Conservation (phyloP, 2,113 vertebrate genomes). For the Cryptomyrus ogoouensis region DNA sequence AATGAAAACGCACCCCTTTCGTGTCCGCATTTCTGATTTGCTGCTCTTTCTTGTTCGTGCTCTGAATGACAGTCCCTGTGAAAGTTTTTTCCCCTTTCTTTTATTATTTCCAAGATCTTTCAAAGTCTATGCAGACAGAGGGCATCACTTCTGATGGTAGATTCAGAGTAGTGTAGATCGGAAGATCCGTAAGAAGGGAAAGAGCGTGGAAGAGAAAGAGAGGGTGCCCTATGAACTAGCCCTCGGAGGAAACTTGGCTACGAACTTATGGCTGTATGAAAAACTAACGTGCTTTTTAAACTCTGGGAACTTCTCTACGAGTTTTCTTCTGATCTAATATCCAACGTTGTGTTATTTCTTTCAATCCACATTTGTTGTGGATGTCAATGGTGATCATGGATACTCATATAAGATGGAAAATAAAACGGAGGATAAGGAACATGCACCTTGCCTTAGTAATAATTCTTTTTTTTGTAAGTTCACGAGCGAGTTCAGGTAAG, state of each 20-base stretch:
- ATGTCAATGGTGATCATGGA: slow-evolving; percentile 65
- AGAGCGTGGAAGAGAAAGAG: slow-evolving; percentile 43
- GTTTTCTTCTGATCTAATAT: slow-evolving; percentile 44
- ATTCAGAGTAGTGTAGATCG: slow-evolving; percentile 47
- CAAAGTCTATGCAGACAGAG: slow-evolving; percentile 52
- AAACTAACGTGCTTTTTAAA: slow-evolving; percentile 48
- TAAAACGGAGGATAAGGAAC: slow-evolving; percentile 70
- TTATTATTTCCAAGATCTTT: slow-evolving; percentile 51
- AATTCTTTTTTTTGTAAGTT: slow-evolving; percentile 61
- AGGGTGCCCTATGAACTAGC: slow-evolving; percentile 48
- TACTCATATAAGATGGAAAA: slow-evolving; percentile 73
- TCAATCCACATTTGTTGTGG: slow-evolving; percentile 54
- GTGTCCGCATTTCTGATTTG: slow-evolving; percentile 48
- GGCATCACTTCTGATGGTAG: slow-evolving; percentile 54
- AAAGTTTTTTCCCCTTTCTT: slow-evolving; percentile 27
- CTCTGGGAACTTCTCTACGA: slow-evolving; percentile 52
- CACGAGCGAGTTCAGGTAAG: slow-evolving; percentile 69
- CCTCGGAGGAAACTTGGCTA: slow-evolving; percentile 54
- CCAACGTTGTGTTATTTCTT: slow-evolving; percentile 28
- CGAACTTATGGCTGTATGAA: slow-evolving; percentile 68
- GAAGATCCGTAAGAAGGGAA: slow-evolving; percentile 42
- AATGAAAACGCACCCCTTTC: slow-evolving; percentile 43
- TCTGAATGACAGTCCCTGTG: slow-evolving; percentile 53
- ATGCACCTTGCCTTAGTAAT: slow-evolving; percentile 55
- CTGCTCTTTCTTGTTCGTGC: slow-evolving; percentile 29